phyloP scores from a whole-genome alignment of 2,797 vertebrate genomes.

The Malurus splendens region DNA sequence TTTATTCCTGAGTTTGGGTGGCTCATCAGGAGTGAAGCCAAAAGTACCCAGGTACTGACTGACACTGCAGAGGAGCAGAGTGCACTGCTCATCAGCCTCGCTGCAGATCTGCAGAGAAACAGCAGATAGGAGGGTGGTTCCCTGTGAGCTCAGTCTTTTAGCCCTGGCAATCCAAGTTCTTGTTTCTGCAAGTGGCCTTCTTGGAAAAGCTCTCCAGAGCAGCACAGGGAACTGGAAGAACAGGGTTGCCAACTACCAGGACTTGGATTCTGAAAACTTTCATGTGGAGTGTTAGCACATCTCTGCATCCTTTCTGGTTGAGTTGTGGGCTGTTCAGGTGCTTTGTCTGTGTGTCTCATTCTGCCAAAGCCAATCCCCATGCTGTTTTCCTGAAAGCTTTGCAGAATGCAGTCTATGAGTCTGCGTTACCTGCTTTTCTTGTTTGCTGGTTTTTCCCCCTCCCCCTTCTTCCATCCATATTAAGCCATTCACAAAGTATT shows the following conservation, averaged over 20 bases:
- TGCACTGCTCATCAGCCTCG: background rate
- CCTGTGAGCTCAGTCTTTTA: background rate
- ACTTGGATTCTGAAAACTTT: background rate
- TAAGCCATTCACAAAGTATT: background rate
- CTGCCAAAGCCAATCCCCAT: background rate
- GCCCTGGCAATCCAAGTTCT: background rate
- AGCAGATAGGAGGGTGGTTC: background rate
- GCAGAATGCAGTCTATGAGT: background rate
- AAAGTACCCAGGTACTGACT: background rate
- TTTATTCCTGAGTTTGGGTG: background rate
- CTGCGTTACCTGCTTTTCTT: background rate
- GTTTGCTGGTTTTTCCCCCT: background rate
- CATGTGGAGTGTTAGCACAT: background rate
- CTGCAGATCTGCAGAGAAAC: background rate
- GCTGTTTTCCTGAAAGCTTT: background rate
- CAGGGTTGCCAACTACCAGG: background rate
- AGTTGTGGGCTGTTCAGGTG: background rate
- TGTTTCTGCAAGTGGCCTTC: background rate
- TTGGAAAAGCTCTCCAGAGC: background rate
- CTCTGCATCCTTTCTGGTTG: background rate
- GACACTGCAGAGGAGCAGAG: background rate
- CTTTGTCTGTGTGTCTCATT: background rate
- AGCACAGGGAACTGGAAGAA: background rate
- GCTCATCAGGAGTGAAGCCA: background rate
- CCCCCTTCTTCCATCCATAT: background rate